Evolutionary conservation across 1,140 invertebrate genomes (phyloP).

Genomic region (Drosophila orosa): DNA sequence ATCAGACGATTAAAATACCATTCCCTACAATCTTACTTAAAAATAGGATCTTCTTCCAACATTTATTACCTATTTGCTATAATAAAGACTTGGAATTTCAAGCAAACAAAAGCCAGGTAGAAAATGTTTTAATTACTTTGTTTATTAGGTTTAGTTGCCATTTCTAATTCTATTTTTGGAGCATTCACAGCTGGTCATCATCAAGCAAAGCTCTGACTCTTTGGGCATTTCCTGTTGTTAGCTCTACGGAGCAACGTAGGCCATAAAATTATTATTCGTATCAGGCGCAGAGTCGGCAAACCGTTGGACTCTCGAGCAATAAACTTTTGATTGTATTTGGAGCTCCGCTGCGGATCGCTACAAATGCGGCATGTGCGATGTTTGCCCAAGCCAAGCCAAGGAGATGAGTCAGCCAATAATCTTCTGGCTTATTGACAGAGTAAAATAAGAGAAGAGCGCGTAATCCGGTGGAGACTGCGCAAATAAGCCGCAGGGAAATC

Average conservation of each 20-base stretch:
- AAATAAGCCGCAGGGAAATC: constrained; percentile 42
- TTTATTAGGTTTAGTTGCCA: constrained; percentile 2
- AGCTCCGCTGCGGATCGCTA: constrained; percentile 43
- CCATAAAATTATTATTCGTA: constrained; percentile 51
- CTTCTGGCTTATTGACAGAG: constrained; percentile 43
- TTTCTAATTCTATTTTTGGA: constrained; percentile 29
- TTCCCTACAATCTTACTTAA: no score
- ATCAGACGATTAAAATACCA: not conserved
- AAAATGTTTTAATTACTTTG: not conserved
- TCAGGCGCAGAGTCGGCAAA: constrained; percentile 38
- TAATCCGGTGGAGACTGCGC: constrained; percentile 57
- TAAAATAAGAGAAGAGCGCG: constrained; percentile 57
- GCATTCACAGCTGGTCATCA: not conserved
- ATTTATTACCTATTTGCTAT: no score
- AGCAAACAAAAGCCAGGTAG: not conserved
- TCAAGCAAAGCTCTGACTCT: constrained; percentile 1
- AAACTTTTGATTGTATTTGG: constrained; percentile 68
- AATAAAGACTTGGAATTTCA: not conserved
- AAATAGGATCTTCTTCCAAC: no score
- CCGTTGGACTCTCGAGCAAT: constrained; percentile 56
- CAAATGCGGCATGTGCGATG: constrained; percentile 60
- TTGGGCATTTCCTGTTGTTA: constrained; percentile 57
- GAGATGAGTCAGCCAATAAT: constrained; percentile 55
- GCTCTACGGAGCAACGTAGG: constrained; percentile 31
- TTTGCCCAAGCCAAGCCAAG: constrained; percentile 59